Percentiles rank a stretch among this genome's conserved stretches.
Evolutionary conservation across 2,888 invertebrate species (phyloP).

Genomic region (Mimachlamys varia): DNA sequence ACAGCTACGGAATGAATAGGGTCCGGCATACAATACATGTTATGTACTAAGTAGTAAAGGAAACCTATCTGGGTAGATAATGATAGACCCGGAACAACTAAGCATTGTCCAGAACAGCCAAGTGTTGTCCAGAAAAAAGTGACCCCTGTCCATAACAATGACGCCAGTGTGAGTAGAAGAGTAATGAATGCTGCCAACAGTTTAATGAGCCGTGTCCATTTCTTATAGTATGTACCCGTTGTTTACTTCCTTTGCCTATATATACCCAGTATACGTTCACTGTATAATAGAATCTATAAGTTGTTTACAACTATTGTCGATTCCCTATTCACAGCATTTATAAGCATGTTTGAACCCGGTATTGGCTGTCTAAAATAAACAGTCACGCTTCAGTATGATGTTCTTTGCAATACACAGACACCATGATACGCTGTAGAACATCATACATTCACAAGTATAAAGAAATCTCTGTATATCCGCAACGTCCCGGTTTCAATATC

Average conservation of each 20-base stretch:
- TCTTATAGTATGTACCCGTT: background rate
- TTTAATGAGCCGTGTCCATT: background rate
- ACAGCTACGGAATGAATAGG: background rate
- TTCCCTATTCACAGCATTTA: no score
- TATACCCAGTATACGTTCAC: background rate
- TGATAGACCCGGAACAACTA: background rate
- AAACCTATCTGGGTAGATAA: background rate
- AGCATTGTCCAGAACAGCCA: background rate
- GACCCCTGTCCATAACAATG: slow-evolving; percentile 23
- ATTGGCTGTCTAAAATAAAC: no score
- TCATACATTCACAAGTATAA: no score
- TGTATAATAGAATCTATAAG: no score
- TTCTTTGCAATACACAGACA: no score
- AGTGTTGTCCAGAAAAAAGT: background rate
- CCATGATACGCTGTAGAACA: no score
- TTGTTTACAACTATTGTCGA: no score
- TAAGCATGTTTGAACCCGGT: no score
- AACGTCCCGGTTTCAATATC: no score
- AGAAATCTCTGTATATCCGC: no score
- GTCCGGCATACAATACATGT: background rate
- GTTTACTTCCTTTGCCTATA: background rate
- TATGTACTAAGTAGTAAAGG: background rate
- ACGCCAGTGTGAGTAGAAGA: background rate
- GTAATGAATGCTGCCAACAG: background rate
- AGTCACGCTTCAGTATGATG: no score